phyloP scores from a whole-genome alignment of 2,113 vertebrate genomes.

The Monarcha castaneiventris region DNA sequence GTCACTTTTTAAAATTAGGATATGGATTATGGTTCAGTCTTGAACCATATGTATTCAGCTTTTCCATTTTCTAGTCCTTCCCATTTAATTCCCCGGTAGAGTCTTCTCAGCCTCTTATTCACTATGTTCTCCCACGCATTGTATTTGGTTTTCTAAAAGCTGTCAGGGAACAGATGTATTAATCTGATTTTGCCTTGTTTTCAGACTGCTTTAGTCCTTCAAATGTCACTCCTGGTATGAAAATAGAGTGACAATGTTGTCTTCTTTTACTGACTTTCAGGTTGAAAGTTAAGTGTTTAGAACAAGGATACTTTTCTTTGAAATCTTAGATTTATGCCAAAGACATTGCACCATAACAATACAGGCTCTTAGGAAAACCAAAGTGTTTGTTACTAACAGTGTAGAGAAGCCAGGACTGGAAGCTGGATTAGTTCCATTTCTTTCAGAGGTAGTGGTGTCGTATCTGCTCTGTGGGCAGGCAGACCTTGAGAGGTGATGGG shows the following conservation, averaged over 20 bases:
- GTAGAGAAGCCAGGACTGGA: background rate
- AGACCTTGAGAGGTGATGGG: background rate
- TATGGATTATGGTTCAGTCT: background rate
- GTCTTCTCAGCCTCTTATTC: background rate
- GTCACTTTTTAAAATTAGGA: background rate
- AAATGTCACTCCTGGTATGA: background rate
- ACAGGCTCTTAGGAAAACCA: background rate
- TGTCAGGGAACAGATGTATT: background rate
- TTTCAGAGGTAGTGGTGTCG: background rate
- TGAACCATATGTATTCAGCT: background rate
- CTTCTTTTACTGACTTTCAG: background rate
- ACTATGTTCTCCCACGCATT: background rate
- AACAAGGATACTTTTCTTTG: background rate
- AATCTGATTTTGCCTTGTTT: background rate
- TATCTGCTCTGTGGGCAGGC: background rate
- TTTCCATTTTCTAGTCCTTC: background rate
- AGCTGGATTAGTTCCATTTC: background rate
- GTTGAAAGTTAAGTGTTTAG: background rate
- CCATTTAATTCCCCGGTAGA: background rate
- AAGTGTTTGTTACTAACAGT: background rate
- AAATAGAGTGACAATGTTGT: background rate
- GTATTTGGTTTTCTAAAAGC: background rate
- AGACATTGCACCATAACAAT: background rate
- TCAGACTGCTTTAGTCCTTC: background rate
- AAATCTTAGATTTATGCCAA: background rate